A percentile compares a stretch with the other conserved stretches of the same genome.
Evolutionary conservation across 2,113 vertebrate genomes (phyloP).

Genomic region (Melanerpes formicivorus): DNA sequence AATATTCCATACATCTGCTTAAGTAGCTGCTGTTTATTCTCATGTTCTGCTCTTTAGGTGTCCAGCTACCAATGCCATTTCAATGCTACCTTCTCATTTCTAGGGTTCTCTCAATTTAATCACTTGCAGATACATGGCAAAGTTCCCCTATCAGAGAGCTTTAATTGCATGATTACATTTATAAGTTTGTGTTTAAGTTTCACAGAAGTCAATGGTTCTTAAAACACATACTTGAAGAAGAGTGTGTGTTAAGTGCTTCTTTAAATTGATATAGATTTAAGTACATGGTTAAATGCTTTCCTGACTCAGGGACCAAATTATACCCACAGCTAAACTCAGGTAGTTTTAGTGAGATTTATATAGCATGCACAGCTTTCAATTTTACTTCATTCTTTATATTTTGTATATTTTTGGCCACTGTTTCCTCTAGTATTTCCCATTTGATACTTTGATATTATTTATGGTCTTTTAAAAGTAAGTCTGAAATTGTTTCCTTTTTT

Average conservation of each 20-base stretch:
- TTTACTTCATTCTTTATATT: neutral
- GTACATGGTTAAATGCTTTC: neutral
- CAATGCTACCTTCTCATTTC: neutral
- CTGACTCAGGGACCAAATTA: neutral
- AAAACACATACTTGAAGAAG: neutral
- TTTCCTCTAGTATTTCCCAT: neutral
- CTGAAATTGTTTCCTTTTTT: neutral
- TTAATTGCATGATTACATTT: neutral
- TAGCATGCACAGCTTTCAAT: neutral
- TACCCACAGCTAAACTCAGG: neutral
- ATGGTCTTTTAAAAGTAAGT: neutral
- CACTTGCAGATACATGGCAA: neutral
- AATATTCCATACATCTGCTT: neutral
- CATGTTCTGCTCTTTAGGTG: neutral
- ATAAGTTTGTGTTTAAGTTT: slow-evolving; percentile 6
- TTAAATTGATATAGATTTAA: neutral
- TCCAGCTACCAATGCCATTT: neutral
- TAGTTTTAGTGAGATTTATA: neutral
- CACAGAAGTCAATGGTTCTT: neutral
- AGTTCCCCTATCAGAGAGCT: neutral
- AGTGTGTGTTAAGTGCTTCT: neutral
- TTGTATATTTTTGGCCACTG: neutral
- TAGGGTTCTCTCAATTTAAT: neutral
- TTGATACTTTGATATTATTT: neutral
- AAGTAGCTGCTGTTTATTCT: neutral